These are phyloP conservation scores for Radopholus similis DNA, from an alignment of 1,140 invertebrate genomes.

Conservation along the genomic window DNA sequence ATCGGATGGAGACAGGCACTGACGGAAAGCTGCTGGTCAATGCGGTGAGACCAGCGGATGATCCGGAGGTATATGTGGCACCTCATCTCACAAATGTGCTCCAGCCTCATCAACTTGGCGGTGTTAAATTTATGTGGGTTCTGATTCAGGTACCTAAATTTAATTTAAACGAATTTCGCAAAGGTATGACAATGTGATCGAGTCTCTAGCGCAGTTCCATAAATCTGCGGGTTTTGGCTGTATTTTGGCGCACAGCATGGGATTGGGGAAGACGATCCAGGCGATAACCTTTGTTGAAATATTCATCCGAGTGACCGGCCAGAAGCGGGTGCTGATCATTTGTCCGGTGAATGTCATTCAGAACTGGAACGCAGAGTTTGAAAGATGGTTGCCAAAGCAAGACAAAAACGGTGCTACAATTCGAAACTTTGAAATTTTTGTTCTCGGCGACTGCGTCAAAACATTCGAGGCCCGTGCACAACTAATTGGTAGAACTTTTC, in stretches of 20 bases:
- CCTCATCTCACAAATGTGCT: conserved; percentile 85
- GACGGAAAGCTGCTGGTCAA: conserved; percentile 88
- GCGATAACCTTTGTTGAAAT: conserved; percentile 92
- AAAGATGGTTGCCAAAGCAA: conserved; percentile 66
- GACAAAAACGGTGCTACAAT: conserved; percentile 63
- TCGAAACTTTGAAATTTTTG: conserved; percentile 78
- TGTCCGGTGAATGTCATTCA: conserved; percentile 98
- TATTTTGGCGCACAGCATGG: conserved; percentile 97
- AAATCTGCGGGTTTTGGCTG: conserved; percentile 69
- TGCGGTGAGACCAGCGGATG: conserved; percentile 84
- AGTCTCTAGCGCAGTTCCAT: conserved; percentile 47
- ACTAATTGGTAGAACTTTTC: conserved; percentile 68
- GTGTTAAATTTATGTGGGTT: conserved; percentile 49
- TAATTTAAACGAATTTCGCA: conserved; percentile 17
- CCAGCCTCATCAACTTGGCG: conserved; percentile 75
- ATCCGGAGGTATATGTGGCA: conserved; percentile 86
- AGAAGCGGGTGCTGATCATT: conserved; percentile 84
- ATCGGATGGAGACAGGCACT: conserved; percentile 61
- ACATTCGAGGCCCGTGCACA: conserved; percentile 77
- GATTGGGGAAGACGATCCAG: conserved; percentile 95
- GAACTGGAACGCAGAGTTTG: conserved; percentile 96
- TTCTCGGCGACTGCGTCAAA: conserved; percentile 90
- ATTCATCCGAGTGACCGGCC: conserved; percentile 81
- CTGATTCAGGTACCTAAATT: not conserved
- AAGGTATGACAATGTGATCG: conserved; percentile 58